Percentiles rank a stretch among this genome's conserved stretches.
phyloP scores from a whole-genome alignment of 2,797 vertebrate genomes.

The Schizothorax lantsangensis region DNA sequence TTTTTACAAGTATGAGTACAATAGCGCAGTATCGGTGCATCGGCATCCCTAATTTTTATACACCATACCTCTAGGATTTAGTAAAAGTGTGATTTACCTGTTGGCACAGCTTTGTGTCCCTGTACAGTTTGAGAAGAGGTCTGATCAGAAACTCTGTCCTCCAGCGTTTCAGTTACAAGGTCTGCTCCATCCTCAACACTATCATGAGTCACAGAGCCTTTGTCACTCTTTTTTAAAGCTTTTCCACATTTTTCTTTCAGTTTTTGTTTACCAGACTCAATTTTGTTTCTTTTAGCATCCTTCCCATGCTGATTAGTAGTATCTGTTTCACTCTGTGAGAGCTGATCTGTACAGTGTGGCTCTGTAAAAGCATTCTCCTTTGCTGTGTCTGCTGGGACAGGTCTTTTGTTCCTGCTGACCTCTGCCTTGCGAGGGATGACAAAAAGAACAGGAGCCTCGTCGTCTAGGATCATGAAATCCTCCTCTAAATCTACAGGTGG shows the following conservation, averaged over 20 bases:
- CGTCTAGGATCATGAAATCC: constrained; percentile 79
- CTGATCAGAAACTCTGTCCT: constrained; percentile 14
- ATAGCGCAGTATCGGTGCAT: too few relatives aligned
- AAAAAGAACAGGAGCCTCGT: constrained; percentile 67
- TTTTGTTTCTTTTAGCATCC: background rate
- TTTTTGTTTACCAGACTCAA: constrained; percentile 41
- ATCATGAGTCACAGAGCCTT: background rate
- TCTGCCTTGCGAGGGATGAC: constrained; percentile 69
- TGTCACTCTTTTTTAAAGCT: constrained; percentile 20
- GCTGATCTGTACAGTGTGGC: background rate
- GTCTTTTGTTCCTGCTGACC: constrained; percentile 51
- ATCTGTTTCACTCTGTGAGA: constrained; percentile 26
- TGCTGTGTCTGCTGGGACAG: background rate
- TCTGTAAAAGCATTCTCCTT: background rate
- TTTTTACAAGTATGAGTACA: too few relatives aligned
- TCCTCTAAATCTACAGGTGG: constrained; percentile 71
- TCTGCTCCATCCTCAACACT: constrained; percentile 14
- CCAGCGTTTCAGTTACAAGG: background rate
- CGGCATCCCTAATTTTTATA: too few relatives aligned
- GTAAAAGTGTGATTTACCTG: constrained; percentile 32
- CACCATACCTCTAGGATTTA: background rate
- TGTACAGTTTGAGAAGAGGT: constrained; percentile 34
- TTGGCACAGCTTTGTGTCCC: background rate
- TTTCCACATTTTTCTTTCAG: constrained; percentile 44
- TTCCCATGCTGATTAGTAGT: constrained; percentile 16